These are phyloP conservation scores for Notodonta ziczac DNA, from an alignment of 2,888 invertebrate species.

Conservation along the genomic window DNA sequence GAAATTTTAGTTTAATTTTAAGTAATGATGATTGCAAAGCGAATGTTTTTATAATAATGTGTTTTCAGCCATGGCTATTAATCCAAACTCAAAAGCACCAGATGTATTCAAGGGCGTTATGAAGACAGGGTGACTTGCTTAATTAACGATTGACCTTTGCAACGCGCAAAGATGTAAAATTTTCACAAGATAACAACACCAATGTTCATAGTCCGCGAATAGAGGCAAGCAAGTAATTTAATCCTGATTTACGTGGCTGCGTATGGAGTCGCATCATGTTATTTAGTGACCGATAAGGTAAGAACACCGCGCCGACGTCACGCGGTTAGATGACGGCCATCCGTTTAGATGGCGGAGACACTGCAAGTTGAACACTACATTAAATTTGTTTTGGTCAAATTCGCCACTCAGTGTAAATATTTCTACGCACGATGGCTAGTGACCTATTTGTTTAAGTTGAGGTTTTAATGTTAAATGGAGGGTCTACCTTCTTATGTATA, in stretches of 20 bases:
- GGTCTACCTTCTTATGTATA: constrained; percentile 36
- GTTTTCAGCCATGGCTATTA: no score
- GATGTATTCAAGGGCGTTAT: no score
- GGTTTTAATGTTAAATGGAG: constrained; percentile 33
- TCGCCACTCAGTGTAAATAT: constrained; percentile 15
- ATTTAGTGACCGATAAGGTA: constrained; percentile 3
- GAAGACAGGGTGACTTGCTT: no score
- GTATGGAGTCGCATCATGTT: not conserved
- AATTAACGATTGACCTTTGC: no score
- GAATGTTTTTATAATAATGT: no score
- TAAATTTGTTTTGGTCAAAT: constrained; percentile 15
- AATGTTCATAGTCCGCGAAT: not conserved
- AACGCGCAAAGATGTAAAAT: not conserved
- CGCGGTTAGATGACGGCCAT: constrained; percentile 11
- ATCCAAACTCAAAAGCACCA: no score
- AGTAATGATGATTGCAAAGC: no score
- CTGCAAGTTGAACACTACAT: constrained; percentile 28
- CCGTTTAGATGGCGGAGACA: constrained; percentile 21
- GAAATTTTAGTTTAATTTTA: not conserved
- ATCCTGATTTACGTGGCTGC: not conserved
- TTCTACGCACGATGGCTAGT: constrained; percentile 24
- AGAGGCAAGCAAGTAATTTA: not conserved
- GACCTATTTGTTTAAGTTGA: constrained; percentile 30
- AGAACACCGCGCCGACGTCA: constrained; percentile 13
- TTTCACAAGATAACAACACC: not conserved